Base-by-base conservation (phyloP, 2,113 vertebrate genomes). In the Benitochromis conjunctus region DNA sequence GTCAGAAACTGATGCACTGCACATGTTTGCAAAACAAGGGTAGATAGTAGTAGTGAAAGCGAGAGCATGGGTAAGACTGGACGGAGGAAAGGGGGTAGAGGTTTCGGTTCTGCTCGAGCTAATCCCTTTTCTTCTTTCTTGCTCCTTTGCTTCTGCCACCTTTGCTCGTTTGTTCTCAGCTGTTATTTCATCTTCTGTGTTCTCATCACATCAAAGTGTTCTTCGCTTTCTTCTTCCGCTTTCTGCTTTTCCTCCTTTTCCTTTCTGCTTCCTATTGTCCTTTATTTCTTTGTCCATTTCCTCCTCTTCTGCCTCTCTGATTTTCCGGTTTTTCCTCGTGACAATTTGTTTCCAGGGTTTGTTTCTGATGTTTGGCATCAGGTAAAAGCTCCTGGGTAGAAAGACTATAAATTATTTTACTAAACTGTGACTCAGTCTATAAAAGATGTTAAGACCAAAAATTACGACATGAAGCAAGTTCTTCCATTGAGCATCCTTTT, bases 61-160 rank as follows among this genome's bases (percentile, higher is more conserved):
- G 0, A 38, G 34, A 64, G 60, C 1, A 0, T 10, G 38, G 6
- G 34, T 64, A 21, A 38, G 31, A 64, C 31, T n/a, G 60, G 18
- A 64, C 38, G 60, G 10, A 64, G 60, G 60, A 7, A 5, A 64
- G 4, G 36, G 10, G 10, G 1, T n/a, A 64, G 19, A 34, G 31
- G 34, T 13, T 38, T 3, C 6, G 14, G 5, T 48, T 53, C 26
- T 4, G 26, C 46, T 76, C 2, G 6, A 51, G 16, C 46, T 34
- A 13, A 53, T 31, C 26, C 48, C 26, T 19, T 31, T 31, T 51
- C 71, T 76, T 13, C 0, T 74, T 34, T 31, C 9, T 51, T 76
- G 0, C 16, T 18, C 26, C 26, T 76, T 29, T 76, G 16, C 6
- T 0, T 38, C 19, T 38, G 34, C 2, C 60, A 38, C 19, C 34